These are phyloP conservation scores for Syngnathoides biaculeatus DNA, from an alignment of 2,113 vertebrate genomes.

Conservation along the genomic window DNA sequence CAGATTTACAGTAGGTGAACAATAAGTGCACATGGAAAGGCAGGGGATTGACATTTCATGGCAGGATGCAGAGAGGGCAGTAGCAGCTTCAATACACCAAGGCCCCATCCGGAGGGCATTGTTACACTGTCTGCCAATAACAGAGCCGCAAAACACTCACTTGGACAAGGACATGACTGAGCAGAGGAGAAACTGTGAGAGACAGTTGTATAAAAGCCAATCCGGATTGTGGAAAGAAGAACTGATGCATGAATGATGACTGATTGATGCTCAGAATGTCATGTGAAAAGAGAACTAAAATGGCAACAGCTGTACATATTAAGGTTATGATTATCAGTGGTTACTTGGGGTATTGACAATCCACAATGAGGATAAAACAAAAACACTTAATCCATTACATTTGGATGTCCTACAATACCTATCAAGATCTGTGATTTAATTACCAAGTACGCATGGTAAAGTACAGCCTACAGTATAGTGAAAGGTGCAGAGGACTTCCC, in stretches of 20 bases:
- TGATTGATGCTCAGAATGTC: slow-evolving; percentile 7
- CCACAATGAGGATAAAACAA: background rate
- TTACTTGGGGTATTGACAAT: background rate
- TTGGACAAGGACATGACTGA: slow-evolving; percentile 20
- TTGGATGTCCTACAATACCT: background rate
- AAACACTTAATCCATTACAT: background rate
- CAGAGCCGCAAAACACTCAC: slow-evolving; percentile 39
- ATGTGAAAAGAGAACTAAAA: background rate
- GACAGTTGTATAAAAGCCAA: slow-evolving; percentile 3
- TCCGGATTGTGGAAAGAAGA: slow-evolving; percentile 8
- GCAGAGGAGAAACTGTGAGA: slow-evolving; percentile 17
- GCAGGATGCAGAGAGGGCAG: slow-evolving; percentile 23
- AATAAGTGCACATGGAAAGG: slow-evolving; percentile 21
- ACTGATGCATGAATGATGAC: slow-evolving; percentile 10
- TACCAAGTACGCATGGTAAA: background rate
- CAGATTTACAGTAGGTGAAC: slow-evolving; percentile 26
- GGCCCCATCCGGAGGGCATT: slow-evolving; percentile 39
- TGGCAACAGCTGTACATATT: background rate
- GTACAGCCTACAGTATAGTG: background rate
- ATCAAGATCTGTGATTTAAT: background rate
- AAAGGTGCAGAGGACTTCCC: background rate
- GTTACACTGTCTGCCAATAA: slow-evolving; percentile 50
- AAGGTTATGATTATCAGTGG: background rate
- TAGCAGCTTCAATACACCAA: slow-evolving; percentile 32
- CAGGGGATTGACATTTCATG: slow-evolving; percentile 39